Percentiles rank a stretch among this genome's conserved stretches.
Conservation (phyloP, 2,797 vertebrate genomes). For the Arremon aurantiirostris region DNA sequence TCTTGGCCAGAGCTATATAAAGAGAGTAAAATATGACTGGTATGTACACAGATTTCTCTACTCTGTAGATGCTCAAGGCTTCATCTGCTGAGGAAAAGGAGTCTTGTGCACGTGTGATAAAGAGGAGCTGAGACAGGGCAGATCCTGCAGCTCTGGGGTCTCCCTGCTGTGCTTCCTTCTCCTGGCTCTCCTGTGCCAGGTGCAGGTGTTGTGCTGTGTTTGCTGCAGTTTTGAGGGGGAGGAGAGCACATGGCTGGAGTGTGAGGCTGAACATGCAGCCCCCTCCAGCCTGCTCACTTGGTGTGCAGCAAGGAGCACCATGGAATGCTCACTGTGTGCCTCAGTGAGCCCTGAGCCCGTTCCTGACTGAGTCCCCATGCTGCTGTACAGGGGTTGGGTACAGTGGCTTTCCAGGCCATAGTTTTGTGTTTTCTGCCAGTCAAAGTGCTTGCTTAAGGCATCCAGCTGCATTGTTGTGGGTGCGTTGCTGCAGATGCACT, state of each 20-base stretch:
- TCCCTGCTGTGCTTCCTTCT: not conserved
- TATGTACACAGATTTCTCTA: not conserved
- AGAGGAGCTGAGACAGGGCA: not conserved
- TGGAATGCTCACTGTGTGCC: fast-evolving
- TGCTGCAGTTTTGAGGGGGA: not conserved
- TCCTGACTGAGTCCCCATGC: not conserved
- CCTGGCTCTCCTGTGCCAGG: not conserved
- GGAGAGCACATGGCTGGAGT: not conserved
- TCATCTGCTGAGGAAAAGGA: not conserved
- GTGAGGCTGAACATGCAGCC: fast-evolving
- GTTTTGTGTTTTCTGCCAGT: not conserved
- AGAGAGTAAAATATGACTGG: not conserved
- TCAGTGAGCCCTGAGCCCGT: fast-evolving
- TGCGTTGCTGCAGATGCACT: not conserved
- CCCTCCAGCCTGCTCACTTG: not conserved
- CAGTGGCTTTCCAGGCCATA: not conserved
- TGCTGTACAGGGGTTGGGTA: not conserved
- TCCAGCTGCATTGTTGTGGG: fast-evolving
- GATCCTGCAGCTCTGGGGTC: not conserved
- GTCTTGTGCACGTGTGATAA: fast-evolving
- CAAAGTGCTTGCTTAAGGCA: not conserved
- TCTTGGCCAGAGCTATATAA: not conserved
- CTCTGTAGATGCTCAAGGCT: not conserved
- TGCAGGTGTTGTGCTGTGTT: not conserved
- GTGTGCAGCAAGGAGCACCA: fast-evolving